Conservation (phyloP, 2,888 invertebrate species). For the Eupithecia exiguata region DNA sequence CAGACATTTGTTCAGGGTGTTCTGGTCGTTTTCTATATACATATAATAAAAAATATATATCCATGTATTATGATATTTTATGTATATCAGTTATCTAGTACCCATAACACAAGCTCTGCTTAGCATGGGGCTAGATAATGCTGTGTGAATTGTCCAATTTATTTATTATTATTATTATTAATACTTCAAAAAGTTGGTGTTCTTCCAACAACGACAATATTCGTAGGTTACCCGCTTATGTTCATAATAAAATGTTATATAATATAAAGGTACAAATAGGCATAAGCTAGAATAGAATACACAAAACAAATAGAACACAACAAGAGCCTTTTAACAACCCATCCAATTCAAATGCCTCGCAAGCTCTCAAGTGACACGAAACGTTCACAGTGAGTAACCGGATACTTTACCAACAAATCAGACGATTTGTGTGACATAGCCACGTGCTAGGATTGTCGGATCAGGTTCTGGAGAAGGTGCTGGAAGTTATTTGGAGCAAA, state of each 20-base stretch:
- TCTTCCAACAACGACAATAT: no score
- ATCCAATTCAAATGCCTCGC: conserved; percentile 27
- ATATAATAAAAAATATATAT: no score
- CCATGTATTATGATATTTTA: no score
- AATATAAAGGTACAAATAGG: not conserved
- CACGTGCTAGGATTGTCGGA: conserved; percentile 51
- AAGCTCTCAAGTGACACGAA: conserved; percentile 30
- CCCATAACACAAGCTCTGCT: no score
- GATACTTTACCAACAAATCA: conserved; percentile 66
- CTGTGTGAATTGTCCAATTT: no score
- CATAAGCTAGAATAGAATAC: not conserved
- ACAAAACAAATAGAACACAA: not conserved
- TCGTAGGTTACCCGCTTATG: no score
- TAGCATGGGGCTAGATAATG: no score
- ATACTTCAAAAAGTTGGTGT: no score
- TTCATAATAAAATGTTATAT: not conserved
- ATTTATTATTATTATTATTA: no score
- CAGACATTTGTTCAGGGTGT: no score
- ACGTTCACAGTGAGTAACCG: conserved; percentile 53
- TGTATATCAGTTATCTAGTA: no score
- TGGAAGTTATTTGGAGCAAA: conserved; percentile 16
- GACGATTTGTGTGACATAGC: conserved; percentile 60
- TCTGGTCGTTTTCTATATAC: no score
- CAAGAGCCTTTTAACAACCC: conserved; percentile 10
- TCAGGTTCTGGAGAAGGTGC: conserved; percentile 32